phyloP scores from a whole-genome alignment of 2,888 invertebrate species.

The Conomelus anceps region DNA sequence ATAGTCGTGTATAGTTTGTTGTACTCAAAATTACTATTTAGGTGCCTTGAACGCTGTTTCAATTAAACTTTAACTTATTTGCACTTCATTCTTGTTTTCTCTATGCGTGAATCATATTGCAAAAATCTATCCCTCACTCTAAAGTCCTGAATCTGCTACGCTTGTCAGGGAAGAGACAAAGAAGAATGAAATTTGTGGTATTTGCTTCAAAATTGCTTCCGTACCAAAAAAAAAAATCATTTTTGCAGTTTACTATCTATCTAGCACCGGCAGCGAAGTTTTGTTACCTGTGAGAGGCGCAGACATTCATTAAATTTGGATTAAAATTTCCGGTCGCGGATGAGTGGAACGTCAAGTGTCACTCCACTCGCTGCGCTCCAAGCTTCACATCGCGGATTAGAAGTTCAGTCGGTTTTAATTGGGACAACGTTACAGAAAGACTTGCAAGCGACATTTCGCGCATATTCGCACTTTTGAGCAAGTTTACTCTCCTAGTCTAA shows the following conservation, averaged over 20 bases:
- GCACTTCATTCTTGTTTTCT: no score
- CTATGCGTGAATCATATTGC: no score
- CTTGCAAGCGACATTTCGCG: neutral
- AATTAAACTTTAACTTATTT: no score
- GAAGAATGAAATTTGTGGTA: no score
- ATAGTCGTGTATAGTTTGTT: no score
- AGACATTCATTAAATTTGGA: neutral
- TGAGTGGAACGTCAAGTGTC: neutral
- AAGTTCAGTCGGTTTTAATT: neutral
- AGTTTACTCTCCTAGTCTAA: neutral
- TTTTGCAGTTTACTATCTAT: neutral
- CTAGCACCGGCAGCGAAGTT: neutral
- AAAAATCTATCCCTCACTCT: no score
- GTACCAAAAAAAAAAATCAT: no score
- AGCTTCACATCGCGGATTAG: neutral
- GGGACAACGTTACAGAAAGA: neutral
- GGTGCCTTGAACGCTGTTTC: no score
- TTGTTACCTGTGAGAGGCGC: neutral
- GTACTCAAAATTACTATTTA: no score
- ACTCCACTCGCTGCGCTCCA: neutral
- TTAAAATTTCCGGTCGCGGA: neutral
- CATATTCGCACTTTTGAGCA: neutral
- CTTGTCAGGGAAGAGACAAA: no score
- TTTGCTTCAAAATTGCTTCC: no score
- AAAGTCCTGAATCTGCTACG: no score